Evolutionary conservation across 1,140 invertebrate genomes (phyloP).

Genomic region (Stegodyphus mimosarum): DNA sequence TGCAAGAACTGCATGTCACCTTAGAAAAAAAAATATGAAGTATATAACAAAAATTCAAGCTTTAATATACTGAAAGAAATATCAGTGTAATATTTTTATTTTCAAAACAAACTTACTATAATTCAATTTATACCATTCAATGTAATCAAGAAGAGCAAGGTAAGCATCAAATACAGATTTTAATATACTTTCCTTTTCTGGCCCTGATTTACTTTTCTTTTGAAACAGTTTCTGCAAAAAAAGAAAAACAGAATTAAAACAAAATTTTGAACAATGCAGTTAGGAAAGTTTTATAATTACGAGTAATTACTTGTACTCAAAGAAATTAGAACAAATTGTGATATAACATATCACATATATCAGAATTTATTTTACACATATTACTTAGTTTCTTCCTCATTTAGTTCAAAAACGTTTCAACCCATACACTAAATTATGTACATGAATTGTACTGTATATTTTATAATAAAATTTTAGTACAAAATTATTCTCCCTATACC

Average conservation of each 20-base stretch:
- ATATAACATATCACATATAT: not conserved
- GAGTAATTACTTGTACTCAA: not conserved
- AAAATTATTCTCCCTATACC: no score
- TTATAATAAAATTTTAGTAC: no score
- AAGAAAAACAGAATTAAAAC: not conserved
- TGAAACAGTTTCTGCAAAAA: not conserved
- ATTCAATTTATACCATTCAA: not conserved
- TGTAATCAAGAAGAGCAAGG: not conserved
- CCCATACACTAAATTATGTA: no score
- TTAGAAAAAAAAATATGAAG: not conserved
- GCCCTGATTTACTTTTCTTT: not conserved
- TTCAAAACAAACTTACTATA: not conserved
- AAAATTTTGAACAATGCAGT: not conserved
- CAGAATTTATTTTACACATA: not conserved
- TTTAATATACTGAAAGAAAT: not conserved
- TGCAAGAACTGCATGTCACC: not conserved
- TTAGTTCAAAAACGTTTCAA: no score
- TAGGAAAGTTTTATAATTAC: not conserved
- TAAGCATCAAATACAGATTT: constrained; percentile 17
- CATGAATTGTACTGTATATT: no score
- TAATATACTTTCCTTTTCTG: not conserved
- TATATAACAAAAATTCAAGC: not conserved
- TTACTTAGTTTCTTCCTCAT: no score
- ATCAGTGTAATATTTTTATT: not conserved
- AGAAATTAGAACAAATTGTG: not conserved